A percentile compares a stretch with the other conserved stretches of the same genome.
These are phyloP conservation scores for Elysia crispata DNA, from an alignment of 2,888 invertebrate species.

Conservation along the genomic window DNA sequence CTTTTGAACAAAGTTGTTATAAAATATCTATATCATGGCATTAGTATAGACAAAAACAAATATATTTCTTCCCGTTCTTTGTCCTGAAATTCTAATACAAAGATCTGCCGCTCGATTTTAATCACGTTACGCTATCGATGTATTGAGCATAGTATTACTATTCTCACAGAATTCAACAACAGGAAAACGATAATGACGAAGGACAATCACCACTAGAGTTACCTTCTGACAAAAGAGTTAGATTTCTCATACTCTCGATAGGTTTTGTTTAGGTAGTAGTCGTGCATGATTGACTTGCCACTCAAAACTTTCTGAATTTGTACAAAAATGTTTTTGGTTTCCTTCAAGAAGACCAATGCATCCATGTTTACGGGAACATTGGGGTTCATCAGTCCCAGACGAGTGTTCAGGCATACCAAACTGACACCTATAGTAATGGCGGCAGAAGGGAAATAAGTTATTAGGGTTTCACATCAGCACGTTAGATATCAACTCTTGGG, in stretches of 20 bases:
- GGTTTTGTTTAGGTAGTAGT: slow-evolving; percentile 10
- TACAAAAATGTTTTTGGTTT: neutral
- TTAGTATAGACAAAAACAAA: too few species aligned
- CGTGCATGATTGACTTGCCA: slow-evolving; percentile 10
- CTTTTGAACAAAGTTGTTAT: too few species aligned
- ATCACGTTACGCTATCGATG: too few species aligned
- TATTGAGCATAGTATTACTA: too few species aligned
- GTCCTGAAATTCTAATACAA: too few species aligned
- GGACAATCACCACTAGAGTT: neutral
- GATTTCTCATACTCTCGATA: slow-evolving; percentile 27
- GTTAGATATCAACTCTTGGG: too few species aligned
- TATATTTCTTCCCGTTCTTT: too few species aligned
- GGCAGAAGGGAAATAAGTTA: too few species aligned
- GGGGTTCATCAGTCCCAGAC: slow-evolving; percentile 47
- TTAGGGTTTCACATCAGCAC: neutral
- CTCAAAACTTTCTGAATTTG: neutral
- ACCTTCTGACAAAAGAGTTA: slow-evolving; percentile 9
- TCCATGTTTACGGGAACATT: neutral
- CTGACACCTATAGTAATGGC: slow-evolving; percentile 45
- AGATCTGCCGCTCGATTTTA: too few species aligned
- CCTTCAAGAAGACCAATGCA: neutral
- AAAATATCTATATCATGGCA: too few species aligned
- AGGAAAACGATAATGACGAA: too few species aligned
- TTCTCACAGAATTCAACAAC: too few species aligned
- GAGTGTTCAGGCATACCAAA: slow-evolving; percentile 54